phyloP scores from a whole-genome alignment of 2,888 invertebrate genomes.

The Hyalella azteca region DNA sequence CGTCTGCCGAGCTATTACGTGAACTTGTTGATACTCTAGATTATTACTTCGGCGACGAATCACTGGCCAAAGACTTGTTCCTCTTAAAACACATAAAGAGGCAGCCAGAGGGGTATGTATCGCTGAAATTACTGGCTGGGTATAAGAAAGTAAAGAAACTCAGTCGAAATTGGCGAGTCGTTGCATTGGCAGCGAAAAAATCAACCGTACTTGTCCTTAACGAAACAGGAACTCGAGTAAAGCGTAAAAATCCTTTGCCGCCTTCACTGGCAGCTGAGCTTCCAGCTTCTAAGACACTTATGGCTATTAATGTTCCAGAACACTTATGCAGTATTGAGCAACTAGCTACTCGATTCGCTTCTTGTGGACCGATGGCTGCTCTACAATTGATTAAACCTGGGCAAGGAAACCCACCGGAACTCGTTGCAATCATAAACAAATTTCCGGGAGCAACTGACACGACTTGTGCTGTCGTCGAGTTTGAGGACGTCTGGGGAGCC shows the following conservation, averaged over 20 bases:
- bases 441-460: conserved; percentile 40
- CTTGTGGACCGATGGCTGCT: conserved; percentile 87
- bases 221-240: conserved; percentile 85
- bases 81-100: conserved; percentile 91
- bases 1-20: conserved; percentile 27
- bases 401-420: conserved; percentile 87
- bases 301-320: conserved; percentile 83
- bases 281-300: conserved; percentile 87
- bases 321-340: conserved; percentile 85
- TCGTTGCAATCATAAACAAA: conserved; percentile 73
- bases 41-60: conserved; percentile 93
- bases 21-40: conserved; percentile 70
- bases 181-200: conserved; percentile 81
- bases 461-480: conserved; percentile 86
- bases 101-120: conserved; percentile 94
- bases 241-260: conserved; percentile 83
- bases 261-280: conserved; percentile 80
- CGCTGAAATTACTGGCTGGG: conserved; percentile 90
- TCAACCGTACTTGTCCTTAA: conserved; percentile 84
- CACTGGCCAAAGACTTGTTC: conserved; percentile 94
- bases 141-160: conserved; percentile 93
- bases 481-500: conserved; percentile 66
- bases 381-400: conserved; percentile 84
- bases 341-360: conserved; percentile 85
- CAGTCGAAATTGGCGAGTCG: conserved; percentile 91